Evolutionary conservation across 2,888 invertebrate genomes (phyloP), one percentile per base, ranked within the genome.

Genomic region (Automeris io): DNA sequence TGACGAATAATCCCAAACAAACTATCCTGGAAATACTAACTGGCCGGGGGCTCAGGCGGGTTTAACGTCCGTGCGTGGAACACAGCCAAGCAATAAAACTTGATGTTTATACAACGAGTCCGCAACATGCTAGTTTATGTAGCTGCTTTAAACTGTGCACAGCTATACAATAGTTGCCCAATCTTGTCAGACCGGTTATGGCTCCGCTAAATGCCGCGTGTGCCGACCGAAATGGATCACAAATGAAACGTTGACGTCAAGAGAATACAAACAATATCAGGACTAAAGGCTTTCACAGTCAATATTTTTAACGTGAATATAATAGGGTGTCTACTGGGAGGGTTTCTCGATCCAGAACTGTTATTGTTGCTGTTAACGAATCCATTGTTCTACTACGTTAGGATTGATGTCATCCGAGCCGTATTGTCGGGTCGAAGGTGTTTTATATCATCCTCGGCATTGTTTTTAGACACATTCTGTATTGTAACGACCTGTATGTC

Each of bases 61-160:
- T 73, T 80, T 76, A 77, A 78, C 74, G 71, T 67, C 68, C 73
- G 64, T 71, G 76, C 77, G 78, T 85, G 85, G 85, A 85, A 80
- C 79, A 73, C 66, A 73, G 85, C 85, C 85, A 85, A 85, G 76
- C 80, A 78, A 83, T 85, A 83, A 85, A 83, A 81, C 77, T 77
- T 77, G 71, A 79, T 82, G 85, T 83, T 82, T 79, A 75, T 77
- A 78, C 69, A 71, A 63, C 67, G 64, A 75, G 71, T 75, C 74
- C 64, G 72, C 72, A 70, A 63, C 66, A 65, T 62, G 66, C 70
- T 69, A 67, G 72, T 72, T 72, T 75, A 72, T 70, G 69, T 61
- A 68, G 68, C 62, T 57, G 59, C 62, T 59, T 64, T 64, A 60
- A 60, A 57, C 56, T 47, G 46, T 45, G 40, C 35, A 42, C 42